Percentiles rank a stretch among this genome's conserved stretches.
These are phyloP conservation scores for Strix uralensis DNA, from an alignment of 2,113 vertebrate genomes.

Conservation along the genomic window DNA sequence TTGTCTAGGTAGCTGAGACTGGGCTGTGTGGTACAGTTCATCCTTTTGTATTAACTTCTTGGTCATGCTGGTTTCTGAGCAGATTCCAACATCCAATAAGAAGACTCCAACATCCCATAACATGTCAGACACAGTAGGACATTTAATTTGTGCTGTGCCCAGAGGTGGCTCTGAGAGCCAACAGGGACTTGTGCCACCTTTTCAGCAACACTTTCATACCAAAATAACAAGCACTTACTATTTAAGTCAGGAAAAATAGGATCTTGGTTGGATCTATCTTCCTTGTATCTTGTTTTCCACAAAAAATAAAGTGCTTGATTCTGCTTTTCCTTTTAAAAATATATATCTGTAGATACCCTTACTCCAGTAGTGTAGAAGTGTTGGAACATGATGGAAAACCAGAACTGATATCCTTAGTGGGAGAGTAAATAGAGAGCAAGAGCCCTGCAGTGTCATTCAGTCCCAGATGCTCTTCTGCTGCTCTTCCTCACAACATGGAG, in stretches of 20 bases:
- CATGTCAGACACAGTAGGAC: background rate
- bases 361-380: background rate
- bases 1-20: background rate
- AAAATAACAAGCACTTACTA: conserved; percentile 57
- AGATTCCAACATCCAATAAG: background rate
- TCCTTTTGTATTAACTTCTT: background rate
- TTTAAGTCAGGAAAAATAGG: conserved; percentile 12
- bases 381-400: background rate
- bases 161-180: conserved; percentile 11
- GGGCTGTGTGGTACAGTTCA: background rate
- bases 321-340: conserved; percentile 50
- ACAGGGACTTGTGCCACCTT: conserved; percentile 1
- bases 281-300: background rate
- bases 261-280: background rate
- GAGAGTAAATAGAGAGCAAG: background rate
- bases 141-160: conserved; percentile 39
- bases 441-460: background rate
- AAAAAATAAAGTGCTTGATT: conserved; percentile 49
- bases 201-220: conserved; percentile 21
- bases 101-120: background rate
- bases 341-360: conserved; percentile 12
- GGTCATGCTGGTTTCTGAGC: background rate
- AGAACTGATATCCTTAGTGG: background rate
- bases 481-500: accelerated
- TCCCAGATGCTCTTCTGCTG: background rate